Percentiles rank a stretch among this genome's conserved stretches.
phyloP scores from a whole-genome alignment of 2,888 invertebrate genomes.

The Trichopria drosophilae region DNA sequence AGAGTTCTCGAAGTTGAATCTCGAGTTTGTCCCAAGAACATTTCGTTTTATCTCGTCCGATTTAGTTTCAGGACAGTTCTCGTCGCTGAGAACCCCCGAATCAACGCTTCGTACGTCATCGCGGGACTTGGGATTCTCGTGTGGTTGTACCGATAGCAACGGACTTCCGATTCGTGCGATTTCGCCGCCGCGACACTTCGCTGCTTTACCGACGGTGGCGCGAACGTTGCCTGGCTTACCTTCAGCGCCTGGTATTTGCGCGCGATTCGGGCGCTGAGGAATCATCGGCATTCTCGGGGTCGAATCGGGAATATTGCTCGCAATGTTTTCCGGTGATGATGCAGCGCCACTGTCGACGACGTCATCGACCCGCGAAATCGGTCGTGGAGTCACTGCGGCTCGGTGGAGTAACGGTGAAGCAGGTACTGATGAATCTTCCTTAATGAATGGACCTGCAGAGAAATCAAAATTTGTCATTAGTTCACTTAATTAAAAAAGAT shows the following conservation, averaged over 20 bases:
- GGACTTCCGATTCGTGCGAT: neutral
- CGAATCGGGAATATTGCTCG: no score
- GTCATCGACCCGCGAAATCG: constrained; percentile 57
- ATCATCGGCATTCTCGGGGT: neutral
- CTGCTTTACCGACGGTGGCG: constrained; percentile 13
- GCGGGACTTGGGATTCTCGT: neutral
- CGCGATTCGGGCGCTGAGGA: neutral
- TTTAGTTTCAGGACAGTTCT: constrained; percentile 36
- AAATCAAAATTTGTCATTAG: neutral
- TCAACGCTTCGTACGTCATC: constrained; percentile 13
- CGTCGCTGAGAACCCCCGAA: constrained; percentile 28
- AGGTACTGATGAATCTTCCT: constrained; percentile 60
- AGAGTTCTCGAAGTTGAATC: constrained; percentile 43
- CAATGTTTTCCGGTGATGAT: constrained; percentile 37
- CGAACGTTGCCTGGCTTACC: constrained; percentile 64
- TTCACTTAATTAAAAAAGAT: no score
- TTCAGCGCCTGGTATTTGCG: no score
- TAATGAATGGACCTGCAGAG: constrained; percentile 69
- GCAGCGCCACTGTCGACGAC: constrained; percentile 58
- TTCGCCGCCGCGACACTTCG: neutral
- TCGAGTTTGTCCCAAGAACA: constrained; percentile 28
- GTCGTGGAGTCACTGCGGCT: constrained; percentile 56
- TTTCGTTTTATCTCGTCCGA: no score
- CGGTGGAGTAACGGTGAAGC: constrained; percentile 62
- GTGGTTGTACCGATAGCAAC: neutral